Evolutionary conservation across 2,888 invertebrate genomes (phyloP).

Genomic region (Drosophila sordidula): DNA sequence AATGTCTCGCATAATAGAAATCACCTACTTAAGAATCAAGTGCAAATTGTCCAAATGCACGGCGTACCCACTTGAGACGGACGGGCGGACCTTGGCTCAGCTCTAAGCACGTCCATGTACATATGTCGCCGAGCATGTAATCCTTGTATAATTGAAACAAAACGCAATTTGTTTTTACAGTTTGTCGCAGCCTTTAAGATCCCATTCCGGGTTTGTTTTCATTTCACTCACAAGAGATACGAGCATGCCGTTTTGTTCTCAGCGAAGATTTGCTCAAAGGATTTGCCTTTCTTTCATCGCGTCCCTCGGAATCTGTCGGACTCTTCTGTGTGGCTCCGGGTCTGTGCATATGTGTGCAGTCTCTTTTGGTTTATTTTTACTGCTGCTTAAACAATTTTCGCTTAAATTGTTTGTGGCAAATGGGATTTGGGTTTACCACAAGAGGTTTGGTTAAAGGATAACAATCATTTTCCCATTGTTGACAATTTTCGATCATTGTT

Average conservation of each 20-base stretch:
- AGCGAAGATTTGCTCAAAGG: constrained; percentile 72
- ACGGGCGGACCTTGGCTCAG: neutral
- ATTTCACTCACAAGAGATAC: constrained; percentile 57
- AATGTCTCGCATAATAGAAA: constrained; percentile 81
- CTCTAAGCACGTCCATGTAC: neutral
- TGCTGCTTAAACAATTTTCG: constrained; percentile 71
- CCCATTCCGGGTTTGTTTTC: constrained; percentile 75
- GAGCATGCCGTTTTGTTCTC: constrained; percentile 47
- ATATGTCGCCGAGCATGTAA: constrained; percentile 49
- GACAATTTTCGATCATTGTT: constrained; percentile 55
- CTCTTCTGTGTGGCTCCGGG: constrained; percentile 11
- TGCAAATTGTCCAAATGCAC: constrained; percentile 69
- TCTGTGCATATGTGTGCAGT: constrained; percentile 63
- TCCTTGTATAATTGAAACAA: constrained; percentile 81
- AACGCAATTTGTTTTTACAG: constrained; percentile 79
- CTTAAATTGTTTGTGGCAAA: constrained; percentile 77
- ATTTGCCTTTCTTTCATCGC: constrained; percentile 46
- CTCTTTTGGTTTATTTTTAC: constrained; percentile 65
- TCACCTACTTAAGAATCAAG: constrained; percentile 80
- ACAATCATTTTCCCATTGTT: constrained; percentile 78
- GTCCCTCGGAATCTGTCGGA: neutral
- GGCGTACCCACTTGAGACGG: constrained; percentile 63
- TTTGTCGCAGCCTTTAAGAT: constrained; percentile 75
- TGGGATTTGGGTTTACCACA: constrained; percentile 80
- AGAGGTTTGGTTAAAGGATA: constrained; percentile 79